Percentiles rank a stretch among this genome's conserved stretches.
These are phyloP conservation scores for Cyclophora albipunctata DNA, from an alignment of 2,888 invertebrate genomes.

Conservation along the genomic window DNA sequence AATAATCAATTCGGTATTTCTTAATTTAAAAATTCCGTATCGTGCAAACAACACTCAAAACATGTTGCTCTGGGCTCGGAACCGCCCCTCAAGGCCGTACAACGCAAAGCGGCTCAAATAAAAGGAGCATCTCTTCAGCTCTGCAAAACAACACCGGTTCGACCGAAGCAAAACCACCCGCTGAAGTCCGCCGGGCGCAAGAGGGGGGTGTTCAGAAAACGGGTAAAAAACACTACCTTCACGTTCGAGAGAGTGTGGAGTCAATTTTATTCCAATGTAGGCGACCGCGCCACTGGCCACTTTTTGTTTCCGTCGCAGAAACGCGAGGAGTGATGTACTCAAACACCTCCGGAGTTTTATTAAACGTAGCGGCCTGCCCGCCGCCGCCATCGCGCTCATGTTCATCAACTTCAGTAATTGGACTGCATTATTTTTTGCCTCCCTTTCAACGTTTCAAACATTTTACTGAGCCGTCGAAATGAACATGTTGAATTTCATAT, in stretches of 20 bases:
- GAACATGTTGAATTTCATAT: not conserved
- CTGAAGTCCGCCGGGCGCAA: constrained; percentile 62
- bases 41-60: constrained; percentile 66
- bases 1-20: constrained; percentile 55
- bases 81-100: constrained; percentile 67
- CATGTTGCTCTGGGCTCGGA: constrained; percentile 55
- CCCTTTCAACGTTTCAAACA: constrained; percentile 12
- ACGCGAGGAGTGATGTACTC: constrained; percentile 70
- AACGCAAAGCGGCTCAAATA: constrained; percentile 71
- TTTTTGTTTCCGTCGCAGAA: constrained; percentile 73
- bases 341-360: constrained; percentile 71
- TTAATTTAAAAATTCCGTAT: constrained; percentile 70
- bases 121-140: constrained; percentile 73
- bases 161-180: constrained; percentile 75
- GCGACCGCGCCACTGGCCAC: constrained; percentile 70
- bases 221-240: constrained; percentile 67
- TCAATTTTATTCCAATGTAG: constrained; percentile 76
- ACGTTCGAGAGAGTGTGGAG: constrained; percentile 75
- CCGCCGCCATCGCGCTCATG: constrained; percentile 13
- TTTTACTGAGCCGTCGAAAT: not conserved
- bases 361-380: constrained; percentile 41
- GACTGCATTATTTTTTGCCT: constrained; percentile 20
- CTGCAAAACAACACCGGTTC: constrained; percentile 71
- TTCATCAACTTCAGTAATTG: constrained; percentile 24
- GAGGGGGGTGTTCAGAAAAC: constrained; percentile 46